Base-by-base conservation (phyloP, 2,797 vertebrate genomes). In the Schizopygopsis pylzovi region DNA sequence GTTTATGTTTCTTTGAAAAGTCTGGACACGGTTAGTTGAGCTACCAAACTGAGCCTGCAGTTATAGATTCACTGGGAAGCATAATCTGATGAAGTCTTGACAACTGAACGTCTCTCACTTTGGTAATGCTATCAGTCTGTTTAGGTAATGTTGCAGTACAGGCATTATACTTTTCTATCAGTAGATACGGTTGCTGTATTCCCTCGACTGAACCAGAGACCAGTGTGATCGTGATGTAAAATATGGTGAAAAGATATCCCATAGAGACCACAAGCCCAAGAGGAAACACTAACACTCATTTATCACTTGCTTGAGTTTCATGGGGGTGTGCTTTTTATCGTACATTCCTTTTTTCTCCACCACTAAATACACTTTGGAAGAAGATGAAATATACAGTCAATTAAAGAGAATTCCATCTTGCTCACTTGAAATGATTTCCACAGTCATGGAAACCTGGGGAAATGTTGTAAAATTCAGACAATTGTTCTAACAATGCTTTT, bases 71-170 rank as follows among this genome's bases (percentile, higher is more conserved):
- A 72, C 22, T 20, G 47, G 25, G 65, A 71, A 79, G 25, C n/a
- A 76, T 89, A 80, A 80, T 72, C 82, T 63, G 25, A 54, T 56
- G 39, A 68, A 86, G 79, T 87, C 76, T 81, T 79, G 79, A 79
- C 85, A 87, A 49, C 52, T 63, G 11, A 43, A 52, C 12, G 49
- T 70, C 68, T 80, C 70, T 56, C 82, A 71, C 41, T 56, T n/a
- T 59, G n/a, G 6, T 83, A 80, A 85, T 65, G 79, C 59, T 28
- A 22, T 65, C n/a, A 84, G 81, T 33, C 65, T 80, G 49, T 75
- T 59, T 22, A 77, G 65, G 73, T 73, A 54, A 76, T 82, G 61
- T 63, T 56, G 33, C 68, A 75, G 33, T 80, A 49, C 43, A 65
- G 73, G 10, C 56, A 43, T n/a, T 65, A 18, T 6, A 67, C 63